phyloP scores from a whole-genome alignment of 2,797 vertebrate genomes.

The Parambassis ranga region DNA sequence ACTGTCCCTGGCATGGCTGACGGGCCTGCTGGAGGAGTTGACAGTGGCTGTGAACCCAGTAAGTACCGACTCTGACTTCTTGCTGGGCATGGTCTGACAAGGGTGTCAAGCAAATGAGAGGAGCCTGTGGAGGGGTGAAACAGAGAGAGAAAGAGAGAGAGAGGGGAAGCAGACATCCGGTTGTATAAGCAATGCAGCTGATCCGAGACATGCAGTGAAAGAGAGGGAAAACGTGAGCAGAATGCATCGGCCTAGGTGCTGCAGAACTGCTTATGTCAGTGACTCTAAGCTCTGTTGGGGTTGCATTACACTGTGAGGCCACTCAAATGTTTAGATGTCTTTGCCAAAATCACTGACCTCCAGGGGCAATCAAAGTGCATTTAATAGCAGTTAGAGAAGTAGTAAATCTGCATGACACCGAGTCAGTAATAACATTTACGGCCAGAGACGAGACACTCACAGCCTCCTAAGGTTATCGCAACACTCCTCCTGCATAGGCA shows the following conservation, averaged over 20 bases:
- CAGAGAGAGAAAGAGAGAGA: conserved; percentile 13
- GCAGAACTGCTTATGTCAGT: conserved; percentile 33
- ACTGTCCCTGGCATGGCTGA: conserved; percentile 42
- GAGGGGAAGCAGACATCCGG: conserved; percentile 29
- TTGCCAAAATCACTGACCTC: conserved; percentile 42
- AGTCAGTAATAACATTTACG: conserved; percentile 56
- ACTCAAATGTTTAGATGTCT: conserved; percentile 41
- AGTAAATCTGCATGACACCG: conserved; percentile 65
- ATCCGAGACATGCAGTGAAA: conserved; percentile 23
- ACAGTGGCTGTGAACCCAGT: conserved; percentile 67
- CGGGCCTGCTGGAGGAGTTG: conserved; percentile 52
- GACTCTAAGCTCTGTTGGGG: conserved; percentile 8
- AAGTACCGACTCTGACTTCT: conserved; percentile 59
- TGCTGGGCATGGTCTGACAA: conserved; percentile 61
- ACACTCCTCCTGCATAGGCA: conserved; percentile 23
- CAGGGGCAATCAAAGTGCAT: conserved; percentile 46
- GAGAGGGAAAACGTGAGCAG: conserved; percentile 23
- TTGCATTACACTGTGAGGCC: conserved; percentile 1
- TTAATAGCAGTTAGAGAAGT: conserved; percentile 52
- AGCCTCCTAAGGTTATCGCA: conserved; percentile 40
- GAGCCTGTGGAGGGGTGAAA: conserved; percentile 36
- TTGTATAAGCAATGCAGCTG: conserved; percentile 40
- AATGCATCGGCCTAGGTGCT: conserved; percentile 1
- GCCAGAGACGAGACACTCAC: conserved; percentile 48
- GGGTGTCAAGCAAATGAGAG: conserved; percentile 71